phyloP scores from a whole-genome alignment of 2,888 invertebrate species.

The Agriopis aurantiaria region DNA sequence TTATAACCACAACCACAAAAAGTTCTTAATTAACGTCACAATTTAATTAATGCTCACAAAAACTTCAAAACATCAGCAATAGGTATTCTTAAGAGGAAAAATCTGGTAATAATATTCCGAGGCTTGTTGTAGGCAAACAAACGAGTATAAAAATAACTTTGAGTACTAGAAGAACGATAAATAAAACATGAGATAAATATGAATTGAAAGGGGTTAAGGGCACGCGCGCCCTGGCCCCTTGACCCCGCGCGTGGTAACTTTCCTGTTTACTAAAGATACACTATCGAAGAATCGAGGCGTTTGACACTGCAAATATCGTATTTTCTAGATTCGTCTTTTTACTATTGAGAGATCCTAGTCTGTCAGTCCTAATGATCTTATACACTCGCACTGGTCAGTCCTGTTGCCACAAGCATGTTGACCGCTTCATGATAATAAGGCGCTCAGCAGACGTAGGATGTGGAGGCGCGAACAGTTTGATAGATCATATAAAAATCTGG shows the following conservation, averaged over 20 bases:
- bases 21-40: background rate
- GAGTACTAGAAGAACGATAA: slow-evolving; percentile 48
- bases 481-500: too few species aligned
- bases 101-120: slow-evolving; percentile 12
- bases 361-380: too few species aligned
- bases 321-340: background rate
- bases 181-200: slow-evolving; percentile 62
- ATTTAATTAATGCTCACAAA: background rate
- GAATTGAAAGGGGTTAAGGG: slow-evolving; percentile 76
- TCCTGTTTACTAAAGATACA: slow-evolving; percentile 68
- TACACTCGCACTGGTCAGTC: too few species aligned
- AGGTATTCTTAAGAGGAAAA: slow-evolving; percentile 17
- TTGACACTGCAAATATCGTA: background rate
- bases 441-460: too few species aligned
- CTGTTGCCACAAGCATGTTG: too few species aligned
- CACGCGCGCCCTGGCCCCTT: slow-evolving; percentile 51
- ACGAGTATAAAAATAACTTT: slow-evolving; percentile 37
- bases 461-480: too few species aligned
- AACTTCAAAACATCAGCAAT: background rate
- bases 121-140: slow-evolving; percentile 20
- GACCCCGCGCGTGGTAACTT: slow-evolving; percentile 70
- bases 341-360: background rate
- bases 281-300: background rate
- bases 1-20: background rate
- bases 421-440: too few species aligned